Evolutionary conservation across 2,888 invertebrate genomes (phyloP).

Genomic region (Steinernema scapterisci): DNA sequence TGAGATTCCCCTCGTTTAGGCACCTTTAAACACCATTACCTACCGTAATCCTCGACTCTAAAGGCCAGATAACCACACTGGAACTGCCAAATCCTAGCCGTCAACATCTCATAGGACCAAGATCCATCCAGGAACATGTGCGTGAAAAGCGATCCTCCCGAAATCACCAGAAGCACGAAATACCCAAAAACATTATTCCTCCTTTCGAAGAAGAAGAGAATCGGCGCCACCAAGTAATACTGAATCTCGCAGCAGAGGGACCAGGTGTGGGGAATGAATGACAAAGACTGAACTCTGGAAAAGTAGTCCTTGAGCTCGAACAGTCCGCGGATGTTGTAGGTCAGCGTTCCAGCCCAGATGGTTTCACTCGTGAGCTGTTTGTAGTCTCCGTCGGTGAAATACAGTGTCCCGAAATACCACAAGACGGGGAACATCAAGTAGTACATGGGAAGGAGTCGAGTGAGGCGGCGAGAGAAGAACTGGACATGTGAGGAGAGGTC

Average conservation of each 20-base stretch:
- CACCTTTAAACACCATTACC: not conserved
- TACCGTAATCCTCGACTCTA: not conserved
- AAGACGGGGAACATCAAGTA: not conserved
- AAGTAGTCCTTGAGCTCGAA: slow-evolving; percentile 1
- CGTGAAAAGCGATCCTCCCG: not conserved
- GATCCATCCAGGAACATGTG: not conserved
- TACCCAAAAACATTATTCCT: not conserved
- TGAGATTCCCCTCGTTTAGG: too few relatives aligned
- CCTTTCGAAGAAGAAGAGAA: slow-evolving; percentile 2
- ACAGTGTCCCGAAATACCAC: not conserved
- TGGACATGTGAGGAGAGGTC: not conserved
- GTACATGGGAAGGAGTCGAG: slow-evolving; percentile 9
- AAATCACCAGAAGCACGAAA: not conserved
- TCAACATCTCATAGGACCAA: slow-evolving; percentile 11
- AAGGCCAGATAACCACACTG: slow-evolving; percentile 16
- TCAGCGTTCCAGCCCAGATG: not conserved
- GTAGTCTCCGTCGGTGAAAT: slow-evolving; percentile 12
- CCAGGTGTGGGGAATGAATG: slow-evolving; percentile 4
- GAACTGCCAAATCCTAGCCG: slow-evolving; percentile 9
- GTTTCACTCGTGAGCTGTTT: not conserved
- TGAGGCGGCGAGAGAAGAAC: not conserved
- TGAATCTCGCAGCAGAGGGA: slow-evolving; percentile 22
- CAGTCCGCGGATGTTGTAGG: not conserved
- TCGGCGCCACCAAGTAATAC: slow-evolving; percentile 1
- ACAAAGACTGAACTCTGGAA: not conserved